phyloP scores from a whole-genome alignment of 2,888 invertebrate genomes.

The Thyatira batis region DNA sequence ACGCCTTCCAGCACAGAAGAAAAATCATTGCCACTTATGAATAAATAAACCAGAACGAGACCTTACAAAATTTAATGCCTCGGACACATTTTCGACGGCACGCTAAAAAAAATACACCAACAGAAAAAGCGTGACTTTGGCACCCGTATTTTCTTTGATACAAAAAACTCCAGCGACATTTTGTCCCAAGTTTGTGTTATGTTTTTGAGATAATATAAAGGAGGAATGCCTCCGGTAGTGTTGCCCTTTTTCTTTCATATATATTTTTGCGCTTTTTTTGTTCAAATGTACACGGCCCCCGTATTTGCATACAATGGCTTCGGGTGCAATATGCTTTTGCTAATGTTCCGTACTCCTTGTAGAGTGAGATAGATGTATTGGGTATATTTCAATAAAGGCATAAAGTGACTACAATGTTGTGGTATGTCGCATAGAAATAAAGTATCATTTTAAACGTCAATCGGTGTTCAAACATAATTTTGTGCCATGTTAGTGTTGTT shows the following conservation, averaged over 20 bases:
- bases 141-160: constrained; percentile 38
- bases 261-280: constrained; percentile 48
- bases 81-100: constrained; percentile 1
- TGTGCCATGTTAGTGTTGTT: neutral
- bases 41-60: neutral
- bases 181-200: constrained; percentile 52
- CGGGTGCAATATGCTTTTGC: constrained; percentile 73
- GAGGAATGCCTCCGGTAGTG: constrained; percentile 48
- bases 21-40: neutral
- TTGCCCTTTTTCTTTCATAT: constrained; percentile 24
- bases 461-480: too few relatives aligned
- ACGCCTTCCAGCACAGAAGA: neutral
- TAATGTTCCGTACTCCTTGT: constrained; percentile 45
- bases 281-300: constrained; percentile 70
- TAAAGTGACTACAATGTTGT: neutral
- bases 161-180: constrained; percentile 40
- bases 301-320: constrained; percentile 77
- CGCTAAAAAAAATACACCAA: constrained; percentile 10
- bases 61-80: constrained; percentile 1
- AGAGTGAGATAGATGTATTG: constrained; percentile 34
- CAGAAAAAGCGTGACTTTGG: constrained; percentile 38
- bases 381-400: constrained; percentile 19
- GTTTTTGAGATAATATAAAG: constrained; percentile 66
- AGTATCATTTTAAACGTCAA: too few relatives aligned
- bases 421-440: neutral